Evolutionary conservation across 2,888 invertebrate genomes (phyloP).

Genomic region (Drosophila stalkeri): DNA sequence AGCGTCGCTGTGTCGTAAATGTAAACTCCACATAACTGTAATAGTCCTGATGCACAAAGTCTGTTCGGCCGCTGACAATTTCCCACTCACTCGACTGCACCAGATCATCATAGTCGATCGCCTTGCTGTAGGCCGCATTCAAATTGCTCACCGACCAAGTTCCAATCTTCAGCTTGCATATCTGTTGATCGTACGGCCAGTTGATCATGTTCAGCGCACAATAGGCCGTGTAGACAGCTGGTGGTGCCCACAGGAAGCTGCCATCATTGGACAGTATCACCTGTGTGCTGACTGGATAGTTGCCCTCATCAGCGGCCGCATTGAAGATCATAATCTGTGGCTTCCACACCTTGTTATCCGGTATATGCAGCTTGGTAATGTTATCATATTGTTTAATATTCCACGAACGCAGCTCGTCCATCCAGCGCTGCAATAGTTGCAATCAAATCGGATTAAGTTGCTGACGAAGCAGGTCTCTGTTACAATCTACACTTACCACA

Average conservation of each 20-base stretch:
- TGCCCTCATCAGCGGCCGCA: conserved; percentile 87
- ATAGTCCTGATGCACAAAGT: conserved; percentile 75
- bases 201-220: conserved; percentile 88
- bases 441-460: neutral
- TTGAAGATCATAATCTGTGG: conserved; percentile 90
- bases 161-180: conserved; percentile 89
- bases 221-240: conserved; percentile 88
- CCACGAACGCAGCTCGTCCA: conserved; percentile 91
- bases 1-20: conserved; percentile 86
- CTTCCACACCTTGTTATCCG: conserved; percentile 91
- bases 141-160: conserved; percentile 90
- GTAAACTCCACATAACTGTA: conserved; percentile 78
- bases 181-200: conserved; percentile 92
- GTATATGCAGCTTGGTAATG: conserved; percentile 87
- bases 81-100: conserved; percentile 84
- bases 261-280: conserved; percentile 57
- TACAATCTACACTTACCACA: conserved; percentile 86
- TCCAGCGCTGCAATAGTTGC: conserved; percentile 88
- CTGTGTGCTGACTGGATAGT: conserved; percentile 84
- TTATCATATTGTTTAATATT: conserved; percentile 89
- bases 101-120: conserved; percentile 76
- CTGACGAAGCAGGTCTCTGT: neutral
- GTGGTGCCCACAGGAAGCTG: conserved; percentile 88
- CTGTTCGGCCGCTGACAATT: conserved; percentile 71
- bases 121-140: conserved; percentile 79